Evolutionary conservation across 2,113 vertebrate genomes (phyloP).

Genomic region (Nibea albiflora): DNA sequence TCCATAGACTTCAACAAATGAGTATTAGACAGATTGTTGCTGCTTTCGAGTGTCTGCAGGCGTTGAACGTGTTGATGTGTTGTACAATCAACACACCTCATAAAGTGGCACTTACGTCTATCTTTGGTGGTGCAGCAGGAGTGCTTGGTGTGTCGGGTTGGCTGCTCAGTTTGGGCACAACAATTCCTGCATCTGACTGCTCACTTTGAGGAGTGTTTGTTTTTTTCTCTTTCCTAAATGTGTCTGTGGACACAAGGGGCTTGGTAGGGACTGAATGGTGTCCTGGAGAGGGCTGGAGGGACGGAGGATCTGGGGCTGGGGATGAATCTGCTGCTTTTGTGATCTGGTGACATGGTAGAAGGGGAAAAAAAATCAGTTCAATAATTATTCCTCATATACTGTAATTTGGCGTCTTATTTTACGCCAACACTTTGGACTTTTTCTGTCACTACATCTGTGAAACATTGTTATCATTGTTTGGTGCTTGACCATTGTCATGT

Average conservation of each 20-base stretch:
- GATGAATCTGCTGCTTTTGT: slow-evolving; percentile 49
- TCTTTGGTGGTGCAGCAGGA: slow-evolving; percentile 39
- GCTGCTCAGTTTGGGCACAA: slow-evolving; percentile 10
- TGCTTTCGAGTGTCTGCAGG: slow-evolving; percentile 3
- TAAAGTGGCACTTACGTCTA: slow-evolving; percentile 80
- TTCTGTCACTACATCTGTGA: not conserved
- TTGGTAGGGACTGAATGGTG: slow-evolving; percentile 20
- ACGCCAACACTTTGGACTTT: not conserved
- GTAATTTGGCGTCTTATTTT: not conserved
- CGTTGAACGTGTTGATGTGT: not conserved
- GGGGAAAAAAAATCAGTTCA: not conserved
- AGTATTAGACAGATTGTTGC: not conserved
- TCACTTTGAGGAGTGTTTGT: slow-evolving; percentile 16
- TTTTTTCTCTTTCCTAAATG: slow-evolving; percentile 28
- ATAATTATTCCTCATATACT: not conserved
- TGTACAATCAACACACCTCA: not conserved
- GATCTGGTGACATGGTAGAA: slow-evolving; percentile 52
- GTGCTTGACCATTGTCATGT: slow-evolving; percentile 81
- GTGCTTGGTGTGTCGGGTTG: slow-evolving; percentile 30
- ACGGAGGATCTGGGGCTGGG: slow-evolving; percentile 60
- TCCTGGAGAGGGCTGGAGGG: slow-evolving; percentile 43
- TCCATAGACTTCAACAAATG: not conserved
- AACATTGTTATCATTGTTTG: not conserved
- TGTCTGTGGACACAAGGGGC: slow-evolving; percentile 46
- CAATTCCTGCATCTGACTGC: slow-evolving; percentile 39